These are phyloP conservation scores for Epistrophe eligans DNA, from an alignment of 2,888 invertebrate species.

Conservation along the genomic window DNA sequence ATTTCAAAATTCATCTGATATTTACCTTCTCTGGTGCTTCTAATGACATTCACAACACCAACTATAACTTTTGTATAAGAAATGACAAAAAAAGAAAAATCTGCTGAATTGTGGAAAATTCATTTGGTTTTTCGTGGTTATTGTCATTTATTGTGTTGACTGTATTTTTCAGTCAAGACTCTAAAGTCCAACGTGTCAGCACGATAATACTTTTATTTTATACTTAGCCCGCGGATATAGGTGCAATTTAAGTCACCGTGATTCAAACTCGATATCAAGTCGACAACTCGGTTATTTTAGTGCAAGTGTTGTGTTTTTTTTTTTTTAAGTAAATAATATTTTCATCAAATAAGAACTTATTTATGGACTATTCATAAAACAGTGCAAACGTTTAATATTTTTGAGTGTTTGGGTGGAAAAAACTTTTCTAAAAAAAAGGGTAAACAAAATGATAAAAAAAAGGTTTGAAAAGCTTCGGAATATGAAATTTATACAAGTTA, in stretches of 20 bases:
- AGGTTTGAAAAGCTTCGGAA: conserved; percentile 17
- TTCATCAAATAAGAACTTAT: not conserved
- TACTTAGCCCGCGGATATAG: conserved; percentile 32
- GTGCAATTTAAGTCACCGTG: conserved; percentile 33
- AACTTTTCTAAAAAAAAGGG: not conserved
- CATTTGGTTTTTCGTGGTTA: conserved; percentile 47
- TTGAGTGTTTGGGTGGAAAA: not conserved
- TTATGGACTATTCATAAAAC: conserved; percentile 41
- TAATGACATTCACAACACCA: conserved; percentile 60
- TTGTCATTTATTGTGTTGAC: conserved; percentile 31
- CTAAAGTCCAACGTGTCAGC: conserved; percentile 57
- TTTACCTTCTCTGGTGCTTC: conserved; percentile 36
- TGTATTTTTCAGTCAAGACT: conserved; percentile 52
- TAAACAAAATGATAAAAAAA: not conserved
- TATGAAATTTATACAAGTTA: too few species aligned
- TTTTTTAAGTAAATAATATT: not conserved
- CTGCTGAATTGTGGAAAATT: conserved; percentile 58
- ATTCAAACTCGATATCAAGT: conserved; percentile 6
- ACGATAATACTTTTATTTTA: conserved; percentile 26
- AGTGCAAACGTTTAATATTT: not conserved
- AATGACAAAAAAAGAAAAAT: conserved; percentile 21
- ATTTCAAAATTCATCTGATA: conserved; percentile 53
- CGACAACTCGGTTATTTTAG: not conserved
- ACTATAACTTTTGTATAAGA: conserved; percentile 1
- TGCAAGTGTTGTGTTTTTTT: not conserved